These are phyloP conservation scores for Chauna torquata DNA, from an alignment of 2,113 vertebrate genomes.

Conservation along the genomic window DNA sequence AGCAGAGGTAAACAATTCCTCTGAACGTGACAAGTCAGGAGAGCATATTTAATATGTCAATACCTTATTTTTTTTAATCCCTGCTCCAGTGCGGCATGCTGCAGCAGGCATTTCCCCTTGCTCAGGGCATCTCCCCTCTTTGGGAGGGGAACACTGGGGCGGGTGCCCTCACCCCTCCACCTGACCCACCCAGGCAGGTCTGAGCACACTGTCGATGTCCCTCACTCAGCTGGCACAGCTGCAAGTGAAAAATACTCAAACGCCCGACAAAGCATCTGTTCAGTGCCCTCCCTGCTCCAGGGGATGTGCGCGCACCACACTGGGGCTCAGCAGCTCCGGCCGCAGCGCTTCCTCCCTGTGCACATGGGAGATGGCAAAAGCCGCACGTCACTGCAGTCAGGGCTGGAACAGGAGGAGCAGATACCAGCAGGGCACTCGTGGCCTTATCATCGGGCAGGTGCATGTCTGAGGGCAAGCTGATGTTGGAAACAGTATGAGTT, in stretches of 20 bases:
- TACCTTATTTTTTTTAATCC: not conserved
- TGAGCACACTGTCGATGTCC: not conserved
- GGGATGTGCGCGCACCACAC: not conserved
- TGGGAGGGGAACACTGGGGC: not conserved
- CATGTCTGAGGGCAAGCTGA: not conserved
- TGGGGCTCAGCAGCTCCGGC: fast-evolving
- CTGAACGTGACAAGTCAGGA: constrained; percentile 49
- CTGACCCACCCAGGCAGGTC: not conserved
- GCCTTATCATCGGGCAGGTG: fast-evolving
- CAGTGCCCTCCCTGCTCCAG: not conserved
- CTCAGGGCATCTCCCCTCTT: not conserved
- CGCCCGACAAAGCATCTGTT: fast-evolving
- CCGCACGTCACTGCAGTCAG: fast-evolving
- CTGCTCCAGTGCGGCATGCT: not conserved
- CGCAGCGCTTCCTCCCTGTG: not conserved
- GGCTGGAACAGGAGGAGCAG: not conserved
- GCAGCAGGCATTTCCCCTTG: not conserved
- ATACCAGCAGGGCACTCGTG: fast-evolving
- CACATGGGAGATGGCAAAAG: not conserved
- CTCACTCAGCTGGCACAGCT: not conserved
- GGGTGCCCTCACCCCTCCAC: not conserved
- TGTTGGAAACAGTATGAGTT: not conserved
- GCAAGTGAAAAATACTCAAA: not conserved
- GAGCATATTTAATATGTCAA: constrained; percentile 25
- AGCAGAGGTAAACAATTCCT: constrained; percentile 49